These are phyloP conservation scores for Dryomyza anilis DNA, from an alignment of 2,888 invertebrate species.

Conservation along the genomic window DNA sequence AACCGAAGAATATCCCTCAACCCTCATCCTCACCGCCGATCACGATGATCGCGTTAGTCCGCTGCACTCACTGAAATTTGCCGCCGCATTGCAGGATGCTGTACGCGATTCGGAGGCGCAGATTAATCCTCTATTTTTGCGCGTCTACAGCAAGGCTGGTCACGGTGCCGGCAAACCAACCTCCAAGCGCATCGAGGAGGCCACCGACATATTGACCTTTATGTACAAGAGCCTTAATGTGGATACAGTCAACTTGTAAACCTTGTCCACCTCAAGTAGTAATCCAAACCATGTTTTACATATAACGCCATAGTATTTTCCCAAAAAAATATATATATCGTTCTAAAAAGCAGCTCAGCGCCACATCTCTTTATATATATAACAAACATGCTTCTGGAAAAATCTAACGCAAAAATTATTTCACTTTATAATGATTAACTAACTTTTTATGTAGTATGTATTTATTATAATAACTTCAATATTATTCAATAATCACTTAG, in stretches of 20 bases:
- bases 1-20: constrained; percentile 82
- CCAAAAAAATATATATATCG: too few species aligned
- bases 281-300: not conserved
- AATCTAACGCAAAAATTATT: too few species aligned
- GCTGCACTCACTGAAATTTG: constrained; percentile 93
- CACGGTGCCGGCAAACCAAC: constrained; percentile 98
- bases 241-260: constrained; percentile 52
- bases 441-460: not conserved
- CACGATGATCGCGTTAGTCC: constrained; percentile 99
- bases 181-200: constrained; percentile 93
- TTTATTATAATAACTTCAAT: too few species aligned
- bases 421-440: too few species aligned
- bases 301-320: not conserved
- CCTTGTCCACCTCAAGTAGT: not conserved
- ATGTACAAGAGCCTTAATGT: constrained; percentile 56
- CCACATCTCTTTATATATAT: too few species aligned
- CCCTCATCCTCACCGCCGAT: constrained; percentile 92
- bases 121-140: constrained; percentile 83
- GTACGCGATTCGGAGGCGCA: constrained; percentile 69
- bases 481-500: not conserved
- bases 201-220: constrained; percentile 79
- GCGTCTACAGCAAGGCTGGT: constrained; percentile 94
- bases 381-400: too few species aligned
- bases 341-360: too few species aligned
- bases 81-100: constrained; percentile 85